Evolutionary conservation across 2,888 invertebrate species (phyloP).

Genomic region (Drosophila anomelani): DNA sequence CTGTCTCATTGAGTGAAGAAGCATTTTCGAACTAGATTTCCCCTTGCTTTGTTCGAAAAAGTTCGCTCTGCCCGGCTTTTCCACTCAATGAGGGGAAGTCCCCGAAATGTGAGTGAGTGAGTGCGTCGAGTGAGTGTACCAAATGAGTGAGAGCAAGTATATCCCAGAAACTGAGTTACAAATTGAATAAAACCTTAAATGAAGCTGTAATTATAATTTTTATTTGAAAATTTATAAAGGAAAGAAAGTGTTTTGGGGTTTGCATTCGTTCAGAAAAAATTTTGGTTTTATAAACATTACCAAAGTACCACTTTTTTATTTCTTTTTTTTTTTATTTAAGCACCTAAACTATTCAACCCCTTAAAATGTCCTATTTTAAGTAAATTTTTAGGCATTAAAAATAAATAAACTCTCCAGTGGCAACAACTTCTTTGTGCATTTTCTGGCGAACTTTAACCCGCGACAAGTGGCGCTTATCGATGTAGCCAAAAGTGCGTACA

Average conservation of each 20-base stretch:
- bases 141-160: neutral
- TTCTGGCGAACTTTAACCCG: slow-evolving; percentile 29
- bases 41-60: slow-evolving; percentile 29
- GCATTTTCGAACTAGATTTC: slow-evolving; percentile 38
- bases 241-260: neutral
- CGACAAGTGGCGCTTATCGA: slow-evolving; percentile 50
- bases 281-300: neutral
- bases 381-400: too few relatives aligned
- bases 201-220: neutral
- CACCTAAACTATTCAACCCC: neutral
- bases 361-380: neutral
- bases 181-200: slow-evolving; percentile 1
- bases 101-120: slow-evolving; percentile 7
- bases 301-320: neutral
- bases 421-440: neutral
- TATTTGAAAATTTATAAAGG: neutral
- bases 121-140: neutral
- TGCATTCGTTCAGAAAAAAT: neutral
- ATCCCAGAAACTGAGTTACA: neutral
- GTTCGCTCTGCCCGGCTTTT: neutral
- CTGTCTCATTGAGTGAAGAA: slow-evolving; percentile 13
- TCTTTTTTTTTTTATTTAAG: rapidly evolving
- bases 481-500: slow-evolving; percentile 44
- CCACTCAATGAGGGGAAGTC: slow-evolving; percentile 58
- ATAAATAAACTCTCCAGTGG: too few relatives aligned